phyloP scores from a whole-genome alignment of 1,140 invertebrate species.

The Drosophila serrata region DNA sequence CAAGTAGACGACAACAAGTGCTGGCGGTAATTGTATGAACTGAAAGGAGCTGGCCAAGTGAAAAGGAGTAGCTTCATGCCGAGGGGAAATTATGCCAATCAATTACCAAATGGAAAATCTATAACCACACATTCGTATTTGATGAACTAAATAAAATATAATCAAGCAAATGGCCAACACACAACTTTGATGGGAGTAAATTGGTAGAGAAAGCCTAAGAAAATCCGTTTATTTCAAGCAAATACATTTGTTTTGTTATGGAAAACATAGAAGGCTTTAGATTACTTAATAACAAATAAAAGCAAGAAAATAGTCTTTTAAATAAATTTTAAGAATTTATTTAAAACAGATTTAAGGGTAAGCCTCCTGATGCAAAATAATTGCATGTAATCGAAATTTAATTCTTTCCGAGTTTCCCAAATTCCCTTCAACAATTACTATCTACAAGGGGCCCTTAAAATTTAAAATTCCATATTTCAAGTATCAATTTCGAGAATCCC shows the following conservation, averaged over 20 bases:
- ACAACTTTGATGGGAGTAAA: not conserved
- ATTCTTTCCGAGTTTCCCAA: no score
- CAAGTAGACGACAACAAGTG: conserved; percentile 32
- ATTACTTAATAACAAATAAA: not conserved
- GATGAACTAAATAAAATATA: conserved; percentile 16
- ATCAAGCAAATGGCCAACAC: conserved; percentile 7
- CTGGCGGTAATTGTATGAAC: conserved; percentile 42
- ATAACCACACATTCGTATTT: conserved; percentile 1
- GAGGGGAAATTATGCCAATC: conserved; percentile 43
- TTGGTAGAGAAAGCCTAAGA: not conserved
- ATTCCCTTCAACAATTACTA: not conserved
- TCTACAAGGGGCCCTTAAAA: not conserved
- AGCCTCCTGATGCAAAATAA: no score
- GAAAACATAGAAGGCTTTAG: not conserved
- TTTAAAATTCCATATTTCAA: conserved; percentile 20
- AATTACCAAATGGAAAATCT: conserved; percentile 29
- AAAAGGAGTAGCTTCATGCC: not conserved
- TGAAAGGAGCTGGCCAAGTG: conserved; percentile 21
- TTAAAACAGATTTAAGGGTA: not conserved
- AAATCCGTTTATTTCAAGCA: no score
- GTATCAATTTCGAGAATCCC: conserved; percentile 9
- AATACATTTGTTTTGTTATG: not conserved
- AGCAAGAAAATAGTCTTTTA: not conserved
- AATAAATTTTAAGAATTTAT: not conserved
- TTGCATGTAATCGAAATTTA: no score